A percentile compares a stretch with the other conserved stretches of the same genome.
phyloP scores from a whole-genome alignment of 2,113 vertebrate species.

The Xenopus borealis region DNA sequence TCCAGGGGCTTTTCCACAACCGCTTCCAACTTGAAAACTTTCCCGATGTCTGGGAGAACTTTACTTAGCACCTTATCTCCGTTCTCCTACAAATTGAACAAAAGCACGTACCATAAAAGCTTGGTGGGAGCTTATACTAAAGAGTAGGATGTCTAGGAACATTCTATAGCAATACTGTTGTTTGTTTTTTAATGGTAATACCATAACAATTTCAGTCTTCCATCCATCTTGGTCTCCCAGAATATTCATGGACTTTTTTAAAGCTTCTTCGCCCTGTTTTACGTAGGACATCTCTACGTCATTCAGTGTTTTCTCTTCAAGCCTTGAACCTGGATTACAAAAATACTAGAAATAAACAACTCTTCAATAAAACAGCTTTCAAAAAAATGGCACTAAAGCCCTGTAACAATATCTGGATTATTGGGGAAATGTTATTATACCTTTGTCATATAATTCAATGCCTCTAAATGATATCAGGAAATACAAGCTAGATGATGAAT shows the following conservation, averaged over 20 bases:
- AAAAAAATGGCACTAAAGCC: no score
- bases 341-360: not conserved
- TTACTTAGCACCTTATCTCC: constrained; percentile 94
- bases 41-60: constrained; percentile 83
- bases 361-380: no score
- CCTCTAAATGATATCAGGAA: no score
- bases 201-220: constrained; percentile 80
- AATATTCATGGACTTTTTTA: constrained; percentile 88
- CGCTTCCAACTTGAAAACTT: constrained; percentile 91
- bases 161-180: no score
- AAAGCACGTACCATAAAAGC: no score
- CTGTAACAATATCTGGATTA: no score
- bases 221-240: constrained; percentile 81
- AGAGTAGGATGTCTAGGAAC: no score
- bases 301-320: constrained; percentile 71
- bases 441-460: no score
- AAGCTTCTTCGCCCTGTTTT: constrained; percentile 85
- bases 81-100: constrained; percentile 64
- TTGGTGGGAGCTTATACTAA: no score
- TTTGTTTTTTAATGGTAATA: constrained; percentile 51
- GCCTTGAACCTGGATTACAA: constrained; percentile 69
- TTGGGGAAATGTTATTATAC: no score
- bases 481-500: no score
- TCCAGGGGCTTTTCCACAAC: constrained; percentile 81
- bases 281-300: constrained; percentile 84